Percentiles rank a stretch among this genome's conserved stretches.
Conservation (phyloP, 2,797 vertebrate genomes). For the Masticophis lateralis region DNA sequence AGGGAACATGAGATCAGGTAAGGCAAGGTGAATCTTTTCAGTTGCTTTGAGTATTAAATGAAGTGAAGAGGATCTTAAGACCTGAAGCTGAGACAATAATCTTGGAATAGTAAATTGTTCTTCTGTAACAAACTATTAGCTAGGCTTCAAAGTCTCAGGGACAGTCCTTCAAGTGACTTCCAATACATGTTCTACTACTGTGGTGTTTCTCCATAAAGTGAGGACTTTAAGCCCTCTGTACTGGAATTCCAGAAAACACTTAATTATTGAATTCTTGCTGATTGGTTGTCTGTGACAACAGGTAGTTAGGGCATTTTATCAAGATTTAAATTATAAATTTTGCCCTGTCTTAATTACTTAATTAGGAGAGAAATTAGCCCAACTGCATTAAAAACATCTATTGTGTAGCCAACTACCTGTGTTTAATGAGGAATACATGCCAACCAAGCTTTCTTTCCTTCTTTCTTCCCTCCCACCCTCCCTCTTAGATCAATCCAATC, state of each 20-base stretch:
- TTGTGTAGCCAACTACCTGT: neutral
- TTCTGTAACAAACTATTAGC: too few species aligned
- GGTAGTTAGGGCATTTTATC: neutral
- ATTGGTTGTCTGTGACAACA: neutral
- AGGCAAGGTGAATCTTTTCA: too few species aligned
- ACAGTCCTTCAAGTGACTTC: too few species aligned
- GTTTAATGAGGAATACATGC: neutral
- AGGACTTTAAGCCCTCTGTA: neutral
- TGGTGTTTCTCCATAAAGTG: too few species aligned
- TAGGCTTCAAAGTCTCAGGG: too few species aligned
- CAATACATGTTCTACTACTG: too few species aligned
- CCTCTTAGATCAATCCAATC: neutral
- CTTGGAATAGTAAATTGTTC: too few species aligned
- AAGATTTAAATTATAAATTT: neutral
- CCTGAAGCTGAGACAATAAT: too few species aligned
- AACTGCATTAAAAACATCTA: neutral
- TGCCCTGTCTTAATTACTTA: neutral
- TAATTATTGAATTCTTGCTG: neutral
- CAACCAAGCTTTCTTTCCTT: neutral
- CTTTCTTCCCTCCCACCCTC: neutral
- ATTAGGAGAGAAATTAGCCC: too few species aligned
- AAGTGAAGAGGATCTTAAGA: too few species aligned
- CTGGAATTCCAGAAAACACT: neutral
- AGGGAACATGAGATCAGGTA: too few species aligned
- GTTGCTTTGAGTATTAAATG: too few species aligned